Base-by-base conservation (phyloP, 1,140 invertebrate species). In the Calliphora vicina region DNA sequence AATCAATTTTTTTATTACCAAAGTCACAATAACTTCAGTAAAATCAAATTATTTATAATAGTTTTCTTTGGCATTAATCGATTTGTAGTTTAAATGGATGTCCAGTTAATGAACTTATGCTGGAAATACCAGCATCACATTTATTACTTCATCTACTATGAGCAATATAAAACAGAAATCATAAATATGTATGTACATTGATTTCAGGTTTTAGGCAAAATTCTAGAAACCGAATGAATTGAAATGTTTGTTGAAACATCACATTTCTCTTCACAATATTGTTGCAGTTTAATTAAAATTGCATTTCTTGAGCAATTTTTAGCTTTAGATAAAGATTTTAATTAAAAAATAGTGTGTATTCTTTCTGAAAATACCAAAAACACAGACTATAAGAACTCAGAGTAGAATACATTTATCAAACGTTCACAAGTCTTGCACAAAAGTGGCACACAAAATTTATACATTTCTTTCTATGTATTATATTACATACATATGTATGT, bases 201-300 rank as follows among this genome's bases (percentile, higher is more conserved):
- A 67, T 67, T 67, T 67, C n/a, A 67, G 6, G 0, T 67, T 23
- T 10, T 23, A 23, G 23, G 23, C 6, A 23, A 67, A 67, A 67
- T 67, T 23, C 61, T n/a, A 23, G 2, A 67, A 17, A 57, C n/a
- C n/a, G 5, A 8, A 35, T 35, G 50, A 57, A 57, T 57, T 57
- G 50, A 67, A 67, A 67, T 67, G 61, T 67, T 67, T 67, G 61
- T n/a, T 23, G 20, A 67, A 67, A 67, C 20, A 67, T 67, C 10
- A 78, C 20, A 78, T 43, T 17, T 43, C 35, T 50, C 15, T 13
- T 50, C 4, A 50, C 12, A 50, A 50, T 17, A 78, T 78, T 78
- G 74, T 78, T 78, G n/a, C 23, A 78, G 42, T 78, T 78, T 78
- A 78, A 78, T 78, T 45, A 78, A 78, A 78, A 78, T 45, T 78